phyloP scores from a whole-genome alignment of 2,797 vertebrate species.

The Eulemur rubriventer region DNA sequence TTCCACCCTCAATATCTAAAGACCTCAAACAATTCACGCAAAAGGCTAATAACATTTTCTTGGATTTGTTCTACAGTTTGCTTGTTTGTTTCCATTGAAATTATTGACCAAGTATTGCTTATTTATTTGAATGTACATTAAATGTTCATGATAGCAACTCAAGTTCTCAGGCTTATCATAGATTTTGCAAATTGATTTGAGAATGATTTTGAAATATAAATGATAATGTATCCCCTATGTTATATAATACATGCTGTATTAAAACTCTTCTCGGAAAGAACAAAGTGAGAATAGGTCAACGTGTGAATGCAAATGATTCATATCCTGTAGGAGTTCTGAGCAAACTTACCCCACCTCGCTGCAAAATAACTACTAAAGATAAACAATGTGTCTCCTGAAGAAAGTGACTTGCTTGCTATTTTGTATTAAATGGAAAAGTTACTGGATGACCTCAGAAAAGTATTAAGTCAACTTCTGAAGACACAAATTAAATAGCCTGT shows the following conservation, averaged over 20 bases:
- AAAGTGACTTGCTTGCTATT: slow-evolving; percentile 60
- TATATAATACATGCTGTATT: slow-evolving; percentile 62
- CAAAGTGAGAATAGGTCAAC: slow-evolving; percentile 77
- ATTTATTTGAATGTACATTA: slow-evolving; percentile 18
- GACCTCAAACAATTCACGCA: slow-evolving; percentile 2
- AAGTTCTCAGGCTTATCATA: slow-evolving; percentile 13
- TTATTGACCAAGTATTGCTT: background rate
- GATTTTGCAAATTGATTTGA: slow-evolving; percentile 53
- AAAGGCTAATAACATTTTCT: slow-evolving; percentile 34
- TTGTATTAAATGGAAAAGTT: slow-evolving; percentile 56
- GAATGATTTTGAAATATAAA: slow-evolving; percentile 32
- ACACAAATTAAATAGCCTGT: slow-evolving; percentile 3
- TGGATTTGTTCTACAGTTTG: slow-evolving; percentile 19
- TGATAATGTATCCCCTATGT: slow-evolving; percentile 24
- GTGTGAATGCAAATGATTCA: slow-evolving; percentile 84
- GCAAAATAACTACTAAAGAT: slow-evolving; percentile 69
- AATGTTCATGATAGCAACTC: slow-evolving; percentile 21
- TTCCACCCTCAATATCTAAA: background rate
- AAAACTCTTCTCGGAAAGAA: slow-evolving; percentile 74
- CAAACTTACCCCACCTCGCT: slow-evolving; percentile 78
- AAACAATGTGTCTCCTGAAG: slow-evolving; percentile 70
- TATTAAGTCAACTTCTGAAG: slow-evolving; percentile 23
- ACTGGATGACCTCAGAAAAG: slow-evolving; percentile 25
- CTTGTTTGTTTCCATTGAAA: background rate
- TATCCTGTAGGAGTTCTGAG: slow-evolving; percentile 81